Evolutionary conservation across 2,797 vertebrate species (phyloP).

Genomic region (Bufotes viridis): DNA sequence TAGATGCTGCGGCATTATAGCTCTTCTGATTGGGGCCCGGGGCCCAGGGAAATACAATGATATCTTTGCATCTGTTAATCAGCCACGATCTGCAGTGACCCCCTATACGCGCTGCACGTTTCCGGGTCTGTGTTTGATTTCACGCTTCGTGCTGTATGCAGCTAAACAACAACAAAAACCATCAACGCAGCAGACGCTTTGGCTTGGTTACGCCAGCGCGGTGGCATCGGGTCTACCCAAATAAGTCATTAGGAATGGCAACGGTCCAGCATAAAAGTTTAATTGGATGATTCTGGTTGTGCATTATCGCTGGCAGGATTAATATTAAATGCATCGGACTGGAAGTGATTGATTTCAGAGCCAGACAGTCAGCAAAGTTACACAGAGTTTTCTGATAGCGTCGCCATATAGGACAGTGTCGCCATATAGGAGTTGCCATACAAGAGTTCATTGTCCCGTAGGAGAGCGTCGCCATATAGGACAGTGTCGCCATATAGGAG

Average conservation of each 20-base stretch:
- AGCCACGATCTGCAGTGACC: not conserved
- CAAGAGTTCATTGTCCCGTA: no score
- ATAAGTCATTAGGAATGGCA: constrained; percentile 34
- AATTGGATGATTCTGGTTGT: constrained; percentile 42
- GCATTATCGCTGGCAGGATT: constrained; percentile 39
- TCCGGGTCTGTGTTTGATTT: not conserved
- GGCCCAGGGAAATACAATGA: no score
- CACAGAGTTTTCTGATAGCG: not conserved
- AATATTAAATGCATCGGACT: constrained; percentile 44
- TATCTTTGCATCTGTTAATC: not conserved
- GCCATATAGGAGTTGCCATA: no score
- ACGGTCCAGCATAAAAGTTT: constrained; percentile 33
- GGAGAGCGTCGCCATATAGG: no score
- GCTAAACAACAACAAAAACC: constrained; percentile 29
- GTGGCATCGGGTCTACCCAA: constrained; percentile 18
- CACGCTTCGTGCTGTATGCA: not conserved
- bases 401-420: no score
- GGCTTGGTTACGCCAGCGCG: not conserved
- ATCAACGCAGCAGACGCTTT: not conserved
- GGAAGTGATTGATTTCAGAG: constrained; percentile 37
- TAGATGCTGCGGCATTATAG: not conserved
- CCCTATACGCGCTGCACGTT: not conserved
- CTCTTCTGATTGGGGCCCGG: not conserved
- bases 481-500: no score
- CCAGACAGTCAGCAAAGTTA: constrained; percentile 31